Percentiles rank a stretch among this genome's conserved stretches.
phyloP scores from a whole-genome alignment of 1,140 invertebrate genomes.

The Adoxophyes honmai region DNA sequence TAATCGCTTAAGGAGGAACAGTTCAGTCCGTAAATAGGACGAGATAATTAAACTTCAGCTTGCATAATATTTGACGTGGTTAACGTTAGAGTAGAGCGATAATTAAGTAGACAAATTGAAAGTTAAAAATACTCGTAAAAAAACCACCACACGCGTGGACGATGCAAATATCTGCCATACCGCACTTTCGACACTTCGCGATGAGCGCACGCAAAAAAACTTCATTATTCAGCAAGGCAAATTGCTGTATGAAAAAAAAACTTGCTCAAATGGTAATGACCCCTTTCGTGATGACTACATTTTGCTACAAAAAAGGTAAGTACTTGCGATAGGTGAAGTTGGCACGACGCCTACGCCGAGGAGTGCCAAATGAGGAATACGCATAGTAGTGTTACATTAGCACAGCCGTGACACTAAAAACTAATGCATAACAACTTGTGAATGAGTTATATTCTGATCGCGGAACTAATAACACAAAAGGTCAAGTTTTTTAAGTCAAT shows the following conservation, averaged over 20 bases:
- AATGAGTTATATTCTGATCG: too few relatives aligned
- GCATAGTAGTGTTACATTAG: background rate
- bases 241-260: constrained; percentile 1
- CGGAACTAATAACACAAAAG: too few relatives aligned
- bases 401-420: too few relatives aligned
- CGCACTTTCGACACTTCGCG: background rate
- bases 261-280: constrained; percentile 6
- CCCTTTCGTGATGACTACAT: constrained; percentile 9
- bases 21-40: too few relatives aligned
- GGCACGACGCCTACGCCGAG: constrained; percentile 3
- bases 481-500: too few relatives aligned
- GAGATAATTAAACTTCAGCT: too few relatives aligned
- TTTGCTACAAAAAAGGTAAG: constrained; percentile 12
- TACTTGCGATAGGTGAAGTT: constrained; percentile 8
- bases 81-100: too few relatives aligned
- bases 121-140: background rate
- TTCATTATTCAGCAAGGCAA: constrained; percentile 3
- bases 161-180: background rate
- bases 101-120: too few relatives aligned
- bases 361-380: constrained; percentile 13
- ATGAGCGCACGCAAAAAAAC: constrained; percentile 6
- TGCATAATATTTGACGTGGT: too few relatives aligned
- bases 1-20: too few relatives aligned
- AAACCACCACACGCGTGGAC: background rate
- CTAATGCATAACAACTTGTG: too few relatives aligned